Percentiles rank a stretch among this genome's conserved stretches.
phyloP scores from a whole-genome alignment of 2,888 invertebrate genomes.

The Plagodis pulveraria region DNA sequence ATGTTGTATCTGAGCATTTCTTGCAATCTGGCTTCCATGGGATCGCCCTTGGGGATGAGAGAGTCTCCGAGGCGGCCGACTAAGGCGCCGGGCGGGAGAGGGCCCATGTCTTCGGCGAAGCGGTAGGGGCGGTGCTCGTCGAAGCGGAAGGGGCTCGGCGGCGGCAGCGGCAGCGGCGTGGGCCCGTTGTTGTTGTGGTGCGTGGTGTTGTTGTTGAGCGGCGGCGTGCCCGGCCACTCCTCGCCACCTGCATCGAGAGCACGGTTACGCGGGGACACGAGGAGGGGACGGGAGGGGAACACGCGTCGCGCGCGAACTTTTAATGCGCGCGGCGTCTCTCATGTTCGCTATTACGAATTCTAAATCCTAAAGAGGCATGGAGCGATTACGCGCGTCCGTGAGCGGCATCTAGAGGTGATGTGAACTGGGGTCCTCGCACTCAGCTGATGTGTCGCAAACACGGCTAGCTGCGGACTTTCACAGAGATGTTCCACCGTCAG shows the following conservation, averaged over 20 bases:
- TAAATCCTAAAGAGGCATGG: conserved; percentile 48
- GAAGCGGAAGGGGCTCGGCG: conserved; percentile 89
- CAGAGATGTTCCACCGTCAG: not conserved
- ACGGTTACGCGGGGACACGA: conserved; percentile 89
- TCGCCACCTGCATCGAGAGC: conserved; percentile 81
- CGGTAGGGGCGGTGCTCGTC: conserved; percentile 93
- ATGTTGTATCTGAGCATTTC: conserved; percentile 98
- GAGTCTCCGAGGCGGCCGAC: conserved; percentile 95
- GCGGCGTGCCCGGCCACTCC: conserved; percentile 80
- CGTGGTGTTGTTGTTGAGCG: conserved; percentile 84
- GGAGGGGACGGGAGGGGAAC: conserved; percentile 77
- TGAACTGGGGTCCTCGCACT: conserved; percentile 45
- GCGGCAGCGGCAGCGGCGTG: conserved; percentile 77
- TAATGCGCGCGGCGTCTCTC: conserved; percentile 62
- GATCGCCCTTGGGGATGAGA: conserved; percentile 95
- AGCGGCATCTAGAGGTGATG: conserved; percentile 66
- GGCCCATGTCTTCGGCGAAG: conserved; percentile 93
- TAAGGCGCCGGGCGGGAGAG: conserved; percentile 91
- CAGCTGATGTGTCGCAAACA: conserved; percentile 70
- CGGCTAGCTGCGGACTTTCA: conserved; percentile 69
- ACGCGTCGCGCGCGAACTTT: conserved; percentile 64
- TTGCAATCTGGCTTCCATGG: conserved; percentile 96
- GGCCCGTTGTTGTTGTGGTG: conserved; percentile 84
- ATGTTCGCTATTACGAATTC: conserved; percentile 61
- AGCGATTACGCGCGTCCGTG: conserved; percentile 75